These are phyloP conservation scores for Miniopterus natalensis DNA, from an alignment of 2,113 vertebrate genomes.

Conservation along the genomic window DNA sequence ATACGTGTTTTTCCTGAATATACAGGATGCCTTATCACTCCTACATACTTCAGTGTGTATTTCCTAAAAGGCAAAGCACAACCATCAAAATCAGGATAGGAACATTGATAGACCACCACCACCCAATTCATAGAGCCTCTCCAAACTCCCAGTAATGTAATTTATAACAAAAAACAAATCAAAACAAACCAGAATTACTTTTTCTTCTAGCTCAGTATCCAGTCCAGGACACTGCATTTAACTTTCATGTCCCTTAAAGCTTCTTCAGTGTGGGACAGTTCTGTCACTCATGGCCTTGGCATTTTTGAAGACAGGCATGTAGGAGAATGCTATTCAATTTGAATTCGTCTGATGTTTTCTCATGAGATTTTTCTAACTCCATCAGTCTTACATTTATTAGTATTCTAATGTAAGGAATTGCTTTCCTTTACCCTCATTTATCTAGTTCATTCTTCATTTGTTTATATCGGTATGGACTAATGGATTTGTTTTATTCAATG, in stretches of 20 bases:
- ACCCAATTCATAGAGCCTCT: not conserved
- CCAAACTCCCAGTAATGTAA: not conserved
- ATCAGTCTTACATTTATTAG: not conserved
- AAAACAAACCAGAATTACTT: not conserved
- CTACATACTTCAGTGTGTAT: not conserved
- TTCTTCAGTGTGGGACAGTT: not conserved
- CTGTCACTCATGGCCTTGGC: not conserved
- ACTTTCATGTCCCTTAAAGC: not conserved
- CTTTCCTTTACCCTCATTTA: not conserved
- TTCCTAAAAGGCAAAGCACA: not conserved
- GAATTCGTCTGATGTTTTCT: not conserved
- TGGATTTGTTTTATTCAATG: not conserved
- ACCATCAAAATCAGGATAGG: not conserved
- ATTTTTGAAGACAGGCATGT: constrained; percentile 37
- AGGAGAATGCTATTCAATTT: not conserved
- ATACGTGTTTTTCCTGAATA: not conserved
- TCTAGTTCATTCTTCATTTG: constrained; percentile 23
- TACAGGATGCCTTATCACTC: not conserved
- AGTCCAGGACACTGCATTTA: not conserved
- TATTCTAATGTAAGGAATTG: not conserved
- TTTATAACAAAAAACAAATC: constrained; percentile 15
- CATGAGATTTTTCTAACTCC: not conserved
- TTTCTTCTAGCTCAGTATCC: not conserved
- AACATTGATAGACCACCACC: not conserved
- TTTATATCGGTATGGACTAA: not conserved